A percentile compares a stretch with the other conserved stretches of the same genome.
Evolutionary conservation across 2,113 vertebrate genomes (phyloP).

Genomic region (Etia nguti): DNA sequence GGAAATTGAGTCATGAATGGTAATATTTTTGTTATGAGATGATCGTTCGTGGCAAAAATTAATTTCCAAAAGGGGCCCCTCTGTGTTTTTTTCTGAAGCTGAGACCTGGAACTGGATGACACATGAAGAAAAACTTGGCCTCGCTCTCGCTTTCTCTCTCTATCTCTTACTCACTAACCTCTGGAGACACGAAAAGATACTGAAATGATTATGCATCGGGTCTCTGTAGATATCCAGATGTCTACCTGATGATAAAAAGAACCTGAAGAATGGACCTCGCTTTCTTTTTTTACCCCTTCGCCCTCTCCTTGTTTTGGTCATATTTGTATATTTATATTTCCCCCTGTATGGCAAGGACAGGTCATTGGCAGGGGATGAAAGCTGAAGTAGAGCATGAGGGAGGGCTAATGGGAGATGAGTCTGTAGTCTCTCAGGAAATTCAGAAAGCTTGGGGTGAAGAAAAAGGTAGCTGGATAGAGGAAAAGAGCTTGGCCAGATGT

Average conservation of each 20-base stretch:
- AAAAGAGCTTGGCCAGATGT: background rate
- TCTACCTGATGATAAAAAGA: slow-evolving; percentile 26
- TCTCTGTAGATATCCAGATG: slow-evolving; percentile 48
- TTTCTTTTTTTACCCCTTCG: background rate
- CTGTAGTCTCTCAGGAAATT: slow-evolving; percentile 10
- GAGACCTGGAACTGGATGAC: background rate
- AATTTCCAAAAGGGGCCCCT: slow-evolving; percentile 38
- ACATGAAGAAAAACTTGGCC: background rate
- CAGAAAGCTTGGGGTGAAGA: background rate
- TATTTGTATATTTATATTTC: slow-evolving; percentile 25
- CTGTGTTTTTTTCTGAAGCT: slow-evolving; percentile 29
- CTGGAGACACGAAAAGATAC: slow-evolving; percentile 20
- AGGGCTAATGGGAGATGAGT: slow-evolving; percentile 1
- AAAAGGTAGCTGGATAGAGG: background rate
- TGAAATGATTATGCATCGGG: slow-evolving; percentile 32
- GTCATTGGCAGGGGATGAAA: slow-evolving; percentile 57
- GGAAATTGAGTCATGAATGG: slow-evolving; percentile 63
- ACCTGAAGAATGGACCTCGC: background rate
- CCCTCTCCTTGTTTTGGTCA: background rate
- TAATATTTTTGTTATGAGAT: slow-evolving; percentile 64
- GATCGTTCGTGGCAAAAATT: slow-evolving; percentile 37
- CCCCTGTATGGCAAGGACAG: background rate
- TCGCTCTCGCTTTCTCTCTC: background rate
- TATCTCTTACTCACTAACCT: background rate
- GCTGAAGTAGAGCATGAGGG: slow-evolving; percentile 17